A percentile compares a stretch with the other conserved stretches of the same genome.
Evolutionary conservation across 2,888 invertebrate genomes (phyloP).

Genomic region (Ctena decussata): DNA sequence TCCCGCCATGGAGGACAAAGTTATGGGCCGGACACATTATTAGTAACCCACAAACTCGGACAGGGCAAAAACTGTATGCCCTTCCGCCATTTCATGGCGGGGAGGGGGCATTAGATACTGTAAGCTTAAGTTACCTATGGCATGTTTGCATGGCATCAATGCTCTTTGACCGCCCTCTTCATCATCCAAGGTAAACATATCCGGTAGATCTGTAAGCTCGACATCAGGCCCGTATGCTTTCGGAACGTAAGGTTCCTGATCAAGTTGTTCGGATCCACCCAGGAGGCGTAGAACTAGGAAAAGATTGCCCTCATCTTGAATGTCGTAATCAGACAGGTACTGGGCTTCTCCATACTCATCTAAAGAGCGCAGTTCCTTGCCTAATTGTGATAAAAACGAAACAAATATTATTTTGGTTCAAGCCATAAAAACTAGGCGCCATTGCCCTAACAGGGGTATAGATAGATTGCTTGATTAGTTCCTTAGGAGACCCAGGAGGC

Average conservation of each 20-base stretch:
- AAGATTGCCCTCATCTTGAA: conserved; percentile 49
- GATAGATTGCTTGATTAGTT: too few species aligned
- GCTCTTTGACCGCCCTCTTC: conserved; percentile 57
- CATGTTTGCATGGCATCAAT: conserved; percentile 72
- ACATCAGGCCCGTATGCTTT: conserved; percentile 55
- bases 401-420: too few species aligned
- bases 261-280: conserved; percentile 36
- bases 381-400: conserved; percentile 24
- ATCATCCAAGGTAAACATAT: conserved; percentile 71
- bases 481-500: too few species aligned
- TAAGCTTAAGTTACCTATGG: conserved; percentile 45
- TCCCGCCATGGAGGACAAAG: too few species aligned
- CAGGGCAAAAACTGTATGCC: too few species aligned
- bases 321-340: conserved; percentile 55
- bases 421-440: too few species aligned
- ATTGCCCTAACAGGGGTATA: too few species aligned
- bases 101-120: too few species aligned
- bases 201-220: conserved; percentile 58
- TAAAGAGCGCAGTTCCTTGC: conserved; percentile 29
- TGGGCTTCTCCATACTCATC: conserved; percentile 31
- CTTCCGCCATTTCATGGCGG: too few species aligned
- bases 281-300: conserved; percentile 48
- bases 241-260: conserved; percentile 17
- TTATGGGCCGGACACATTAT: too few species aligned
- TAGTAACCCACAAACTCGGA: too few species aligned